Evolutionary conservation across 2,888 invertebrate species (phyloP).

Genomic region (Rotaria macrura): DNA sequence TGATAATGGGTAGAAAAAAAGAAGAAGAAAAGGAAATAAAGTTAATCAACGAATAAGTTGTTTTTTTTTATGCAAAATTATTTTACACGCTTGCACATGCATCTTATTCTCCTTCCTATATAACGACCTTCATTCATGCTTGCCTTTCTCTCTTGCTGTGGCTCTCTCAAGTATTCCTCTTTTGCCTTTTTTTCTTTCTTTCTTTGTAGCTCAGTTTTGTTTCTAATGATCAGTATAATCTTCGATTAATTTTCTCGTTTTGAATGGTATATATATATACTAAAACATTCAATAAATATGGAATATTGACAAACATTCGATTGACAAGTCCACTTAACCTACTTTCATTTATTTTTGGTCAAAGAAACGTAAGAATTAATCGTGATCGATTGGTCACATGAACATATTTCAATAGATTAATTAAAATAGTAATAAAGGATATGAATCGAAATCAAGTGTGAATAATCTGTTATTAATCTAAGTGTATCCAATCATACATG

Average conservation of each 20-base stretch:
- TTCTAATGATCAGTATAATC: not conserved
- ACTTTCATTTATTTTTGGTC: not conserved
- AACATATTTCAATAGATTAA: not conserved
- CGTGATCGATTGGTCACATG: not conserved
- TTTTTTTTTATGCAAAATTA: not conserved
- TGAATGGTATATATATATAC: not conserved
- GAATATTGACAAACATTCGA: not conserved
- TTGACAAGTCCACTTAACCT: not conserved
- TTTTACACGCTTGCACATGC: not conserved
- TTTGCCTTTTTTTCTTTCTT: not conserved
- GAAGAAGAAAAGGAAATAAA: not conserved
- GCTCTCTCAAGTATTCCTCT: not conserved
- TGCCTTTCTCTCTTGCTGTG: not conserved
- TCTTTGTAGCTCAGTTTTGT: not conserved
- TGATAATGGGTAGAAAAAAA: not conserved
- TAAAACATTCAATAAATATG: not conserved
- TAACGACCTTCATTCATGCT: not conserved
- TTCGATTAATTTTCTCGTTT: not conserved
- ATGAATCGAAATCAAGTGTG: not conserved
- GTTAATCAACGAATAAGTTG: not conserved
- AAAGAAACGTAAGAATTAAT: not conserved
- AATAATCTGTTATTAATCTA: not conserved
- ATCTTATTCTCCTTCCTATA: not conserved
- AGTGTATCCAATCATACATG: not conserved
- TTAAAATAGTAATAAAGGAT: not conserved